These are phyloP conservation scores for Brachionus angularis DNA, from an alignment of 1,140 invertebrate species.

Conservation along the genomic window DNA sequence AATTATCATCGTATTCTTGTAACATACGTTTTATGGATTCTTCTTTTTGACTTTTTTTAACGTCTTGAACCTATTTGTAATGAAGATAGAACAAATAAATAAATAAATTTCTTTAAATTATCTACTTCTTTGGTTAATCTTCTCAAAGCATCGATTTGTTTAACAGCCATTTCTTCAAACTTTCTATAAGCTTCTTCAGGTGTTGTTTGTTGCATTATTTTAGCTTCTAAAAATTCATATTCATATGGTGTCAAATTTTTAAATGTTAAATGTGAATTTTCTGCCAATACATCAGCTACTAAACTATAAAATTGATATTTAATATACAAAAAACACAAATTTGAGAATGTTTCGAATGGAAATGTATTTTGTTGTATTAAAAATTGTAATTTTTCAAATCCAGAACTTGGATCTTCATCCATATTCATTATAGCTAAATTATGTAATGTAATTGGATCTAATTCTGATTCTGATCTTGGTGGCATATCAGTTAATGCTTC, in stretches of 20 bases:
- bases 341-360: constrained; percentile 94
- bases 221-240: constrained; percentile 72
- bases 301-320: constrained; percentile 91
- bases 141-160: constrained; percentile 80
- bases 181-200: constrained; percentile 94
- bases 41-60: constrained; percentile 66
- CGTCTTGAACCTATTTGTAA: background rate
- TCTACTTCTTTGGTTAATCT: constrained; percentile 80
- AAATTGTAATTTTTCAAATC: constrained; percentile 95
- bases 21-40: constrained; percentile 80
- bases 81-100: too few species aligned
- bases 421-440: constrained; percentile 95
- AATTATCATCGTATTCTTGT: constrained; percentile 83
- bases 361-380: constrained; percentile 85
- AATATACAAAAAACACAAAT: constrained; percentile 84
- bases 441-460: constrained; percentile 94
- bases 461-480: constrained; percentile 84
- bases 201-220: constrained; percentile 94
- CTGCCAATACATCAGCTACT: constrained; percentile 93
- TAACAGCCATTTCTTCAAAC: constrained; percentile 86
- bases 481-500: constrained; percentile 97
- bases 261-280: constrained; percentile 93
- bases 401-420: constrained; percentile 78
- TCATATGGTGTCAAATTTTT: constrained; percentile 85
- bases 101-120: background rate